These are phyloP conservation scores for Liparis tanakae DNA, from an alignment of 2,797 vertebrate species.

Conservation along the genomic window DNA sequence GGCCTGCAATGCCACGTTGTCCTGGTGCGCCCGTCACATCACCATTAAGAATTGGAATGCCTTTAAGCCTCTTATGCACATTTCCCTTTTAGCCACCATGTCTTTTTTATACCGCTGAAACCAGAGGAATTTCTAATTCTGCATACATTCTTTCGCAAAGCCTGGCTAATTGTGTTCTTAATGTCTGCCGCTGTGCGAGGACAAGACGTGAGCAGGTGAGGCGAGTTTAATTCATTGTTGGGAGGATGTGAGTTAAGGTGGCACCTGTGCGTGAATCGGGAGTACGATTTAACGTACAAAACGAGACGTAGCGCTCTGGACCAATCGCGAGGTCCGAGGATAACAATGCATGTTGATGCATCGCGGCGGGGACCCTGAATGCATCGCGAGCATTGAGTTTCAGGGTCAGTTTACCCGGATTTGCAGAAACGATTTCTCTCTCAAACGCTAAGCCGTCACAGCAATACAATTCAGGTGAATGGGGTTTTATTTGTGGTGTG, in stretches of 20 bases:
- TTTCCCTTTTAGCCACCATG: constrained; percentile 55
- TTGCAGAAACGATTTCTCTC: constrained; percentile 2
- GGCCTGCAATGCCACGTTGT: constrained; percentile 37
- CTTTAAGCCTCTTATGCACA: constrained; percentile 69
- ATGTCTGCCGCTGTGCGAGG: constrained; percentile 15
- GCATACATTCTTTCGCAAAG: constrained; percentile 38
- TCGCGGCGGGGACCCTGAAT: neutral
- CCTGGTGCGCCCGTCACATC: constrained; percentile 56
- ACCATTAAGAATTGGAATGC: constrained; percentile 69
- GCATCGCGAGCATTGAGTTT: neutral
- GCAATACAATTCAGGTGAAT: neutral
- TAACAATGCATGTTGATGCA: neutral
- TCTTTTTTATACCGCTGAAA: constrained; percentile 37
- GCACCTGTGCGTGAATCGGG: constrained; percentile 41
- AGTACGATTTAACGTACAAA: constrained; percentile 20
- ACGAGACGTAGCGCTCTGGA: neutral
- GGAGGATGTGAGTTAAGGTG: constrained; percentile 30
- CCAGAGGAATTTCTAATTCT: constrained; percentile 53
- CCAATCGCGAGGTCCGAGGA: constrained; percentile 20
- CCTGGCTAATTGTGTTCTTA: constrained; percentile 46
- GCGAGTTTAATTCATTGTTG: constrained; percentile 31
- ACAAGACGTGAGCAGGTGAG: constrained; percentile 11
- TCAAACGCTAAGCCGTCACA: neutral
- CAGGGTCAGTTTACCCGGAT: neutral
- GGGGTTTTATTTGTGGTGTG: neutral